A percentile compares a stretch with the other conserved stretches of the same genome.
phyloP scores from a whole-genome alignment of 2,113 vertebrate genomes.

The Leptosomus discolor region DNA sequence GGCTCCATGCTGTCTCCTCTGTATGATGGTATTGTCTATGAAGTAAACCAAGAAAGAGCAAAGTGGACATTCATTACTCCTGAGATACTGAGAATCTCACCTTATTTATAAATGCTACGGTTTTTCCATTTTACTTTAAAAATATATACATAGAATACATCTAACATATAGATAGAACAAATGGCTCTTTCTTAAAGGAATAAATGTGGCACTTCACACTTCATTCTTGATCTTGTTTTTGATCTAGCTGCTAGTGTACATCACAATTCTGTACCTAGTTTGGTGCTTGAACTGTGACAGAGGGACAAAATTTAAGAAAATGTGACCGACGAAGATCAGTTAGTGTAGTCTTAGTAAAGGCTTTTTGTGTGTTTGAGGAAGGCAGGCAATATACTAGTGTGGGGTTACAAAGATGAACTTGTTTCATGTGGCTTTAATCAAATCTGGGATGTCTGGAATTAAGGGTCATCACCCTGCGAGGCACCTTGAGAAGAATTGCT shows the following conservation, averaged over 20 bases:
- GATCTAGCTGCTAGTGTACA: neutral
- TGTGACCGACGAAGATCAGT: neutral
- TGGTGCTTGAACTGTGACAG: neutral
- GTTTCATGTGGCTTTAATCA: slow-evolving; percentile 66
- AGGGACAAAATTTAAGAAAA: neutral
- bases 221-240: neutral
- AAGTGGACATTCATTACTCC: neutral
- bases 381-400: neutral
- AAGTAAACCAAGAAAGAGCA: neutral
- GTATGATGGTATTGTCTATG: neutral
- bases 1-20: neutral
- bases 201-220: neutral
- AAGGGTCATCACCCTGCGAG: slow-evolving; percentile 21
- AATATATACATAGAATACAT: neutral
- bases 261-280: neutral
- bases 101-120: neutral
- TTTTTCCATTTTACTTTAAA: neutral
- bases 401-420: slow-evolving; percentile 9
- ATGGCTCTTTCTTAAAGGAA: neutral
- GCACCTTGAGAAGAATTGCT: slow-evolving; percentile 50
- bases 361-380: neutral
- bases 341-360: neutral
- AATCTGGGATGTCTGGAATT: slow-evolving; percentile 32
- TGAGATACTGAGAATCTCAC: neutral
- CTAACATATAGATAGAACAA: neutral